A percentile compares a stretch with the other conserved stretches of the same genome.
phyloP scores from a whole-genome alignment of 2,888 invertebrate genomes.

The Branchipolynoe longqiensis region DNA sequence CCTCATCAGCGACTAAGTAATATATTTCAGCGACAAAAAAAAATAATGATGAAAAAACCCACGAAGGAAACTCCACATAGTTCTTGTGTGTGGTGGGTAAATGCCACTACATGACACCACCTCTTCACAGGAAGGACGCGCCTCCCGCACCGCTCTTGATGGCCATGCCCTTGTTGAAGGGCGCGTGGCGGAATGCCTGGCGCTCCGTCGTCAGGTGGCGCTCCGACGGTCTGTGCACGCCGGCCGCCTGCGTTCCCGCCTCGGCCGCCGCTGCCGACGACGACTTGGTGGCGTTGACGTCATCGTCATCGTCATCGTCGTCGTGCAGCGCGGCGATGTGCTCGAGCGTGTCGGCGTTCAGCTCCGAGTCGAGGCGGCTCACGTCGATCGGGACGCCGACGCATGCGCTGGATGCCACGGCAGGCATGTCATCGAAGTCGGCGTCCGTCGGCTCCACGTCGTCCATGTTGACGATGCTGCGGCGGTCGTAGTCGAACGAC shows the following conservation, averaged over 20 bases:
- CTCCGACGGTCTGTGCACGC: too few relatives aligned
- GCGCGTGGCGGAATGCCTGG: constrained; percentile 26
- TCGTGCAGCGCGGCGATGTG: constrained; percentile 45
- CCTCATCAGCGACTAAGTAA: too few relatives aligned
- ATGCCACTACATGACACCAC: constrained; percentile 6
- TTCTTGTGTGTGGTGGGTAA: neutral
- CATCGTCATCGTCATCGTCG: constrained; percentile 3
- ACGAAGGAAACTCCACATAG: neutral
- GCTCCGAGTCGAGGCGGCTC: constrained; percentile 23
- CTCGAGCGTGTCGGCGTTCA: constrained; percentile 33
- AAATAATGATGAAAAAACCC: neutral
- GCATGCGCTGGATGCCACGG: neutral
- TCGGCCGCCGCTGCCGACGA: too few relatives aligned
- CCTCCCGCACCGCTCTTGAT: neutral
- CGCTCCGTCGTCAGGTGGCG: constrained; percentile 7
- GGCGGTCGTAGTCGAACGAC: constrained; percentile 45
- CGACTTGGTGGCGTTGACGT: too few relatives aligned
- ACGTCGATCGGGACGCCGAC: constrained; percentile 4
- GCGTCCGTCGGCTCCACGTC: neutral
- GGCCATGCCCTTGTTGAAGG: constrained; percentile 37
- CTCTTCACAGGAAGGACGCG: constrained; percentile 18
- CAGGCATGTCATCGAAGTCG: neutral
- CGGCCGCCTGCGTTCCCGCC: too few relatives aligned
- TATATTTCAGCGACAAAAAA: neutral
- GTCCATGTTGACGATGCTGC: constrained; percentile 31